Evolutionary conservation across 2,888 invertebrate genomes (phyloP).

Genomic region (Pycnomerus fuliginosus): DNA sequence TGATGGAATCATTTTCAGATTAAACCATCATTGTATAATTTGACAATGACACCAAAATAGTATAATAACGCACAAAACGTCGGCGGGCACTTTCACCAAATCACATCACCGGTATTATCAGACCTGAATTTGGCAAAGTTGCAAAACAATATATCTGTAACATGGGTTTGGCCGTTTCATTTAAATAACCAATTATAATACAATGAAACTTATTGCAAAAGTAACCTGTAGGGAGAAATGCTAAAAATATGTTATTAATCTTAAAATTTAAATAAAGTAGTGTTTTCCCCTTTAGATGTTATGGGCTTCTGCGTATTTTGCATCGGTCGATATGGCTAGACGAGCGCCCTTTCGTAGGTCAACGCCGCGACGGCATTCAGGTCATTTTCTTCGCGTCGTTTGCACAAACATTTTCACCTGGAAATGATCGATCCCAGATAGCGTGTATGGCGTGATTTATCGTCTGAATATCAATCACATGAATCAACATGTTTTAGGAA

Average conservation of each 20-base stretch:
- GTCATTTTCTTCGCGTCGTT: too few species aligned
- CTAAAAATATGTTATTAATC: too few species aligned
- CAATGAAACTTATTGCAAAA: too few species aligned
- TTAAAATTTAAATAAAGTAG: constrained; percentile 14
- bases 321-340: constrained; percentile 57
- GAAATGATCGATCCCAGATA: too few species aligned
- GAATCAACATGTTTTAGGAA: too few species aligned
- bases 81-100: constrained; percentile 6
- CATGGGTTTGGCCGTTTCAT: constrained; percentile 5
- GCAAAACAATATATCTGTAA: constrained; percentile 8
- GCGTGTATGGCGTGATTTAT: constrained; percentile 8
- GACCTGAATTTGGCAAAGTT: constrained; percentile 8
- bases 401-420: too few species aligned
- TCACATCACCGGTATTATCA: too few species aligned
- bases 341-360: constrained; percentile 46
- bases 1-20: too few species aligned
- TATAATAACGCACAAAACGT: constrained; percentile 10
- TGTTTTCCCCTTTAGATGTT: constrained; percentile 16
- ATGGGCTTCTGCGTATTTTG: constrained; percentile 33
- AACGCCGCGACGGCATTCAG: constrained; percentile 38
- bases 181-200: constrained; percentile 7
- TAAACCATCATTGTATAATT: constrained; percentile 13
- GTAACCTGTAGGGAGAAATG: too few species aligned
- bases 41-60: constrained; percentile 21
- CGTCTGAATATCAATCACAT: constrained; percentile 15